phyloP scores from a whole-genome alignment of 2,888 invertebrate species.

The Spisula subtruncata region DNA sequence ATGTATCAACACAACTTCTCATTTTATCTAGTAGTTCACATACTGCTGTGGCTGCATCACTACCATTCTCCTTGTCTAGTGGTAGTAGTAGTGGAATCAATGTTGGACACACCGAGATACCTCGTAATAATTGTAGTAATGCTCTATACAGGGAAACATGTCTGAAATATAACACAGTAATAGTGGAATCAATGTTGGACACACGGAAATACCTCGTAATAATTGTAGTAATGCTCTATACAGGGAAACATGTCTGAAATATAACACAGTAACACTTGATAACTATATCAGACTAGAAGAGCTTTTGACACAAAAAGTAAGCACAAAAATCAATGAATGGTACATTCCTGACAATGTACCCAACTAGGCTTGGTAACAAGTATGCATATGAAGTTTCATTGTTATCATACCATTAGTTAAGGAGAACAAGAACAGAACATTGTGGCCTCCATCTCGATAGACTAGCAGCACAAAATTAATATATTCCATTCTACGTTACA shows the following conservation, averaged over 20 bases:
- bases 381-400: too few species aligned
- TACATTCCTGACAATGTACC: too few species aligned
- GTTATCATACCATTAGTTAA: too few species aligned
- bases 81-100: constrained; percentile 91
- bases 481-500: too few species aligned
- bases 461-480: too few species aligned
- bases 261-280: background rate
- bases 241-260: constrained; percentile 94
- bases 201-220: constrained; percentile 92
- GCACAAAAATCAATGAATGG: background rate
- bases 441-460: too few species aligned
- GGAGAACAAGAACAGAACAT: too few species aligned
- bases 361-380: too few species aligned
- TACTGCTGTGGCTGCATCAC: constrained; percentile 90
- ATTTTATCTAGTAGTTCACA: constrained; percentile 94
- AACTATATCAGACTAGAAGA: background rate
- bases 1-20: constrained; percentile 97
- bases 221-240: constrained; percentile 94
- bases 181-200: constrained; percentile 89
- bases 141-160: constrained; percentile 97
- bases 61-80: constrained; percentile 75
- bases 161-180: constrained; percentile 90
- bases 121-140: constrained; percentile 93
- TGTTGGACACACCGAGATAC: constrained; percentile 90
- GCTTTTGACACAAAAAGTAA: background rate